Percentiles rank a stretch among this genome's conserved stretches.
These are phyloP conservation scores for Perca schrenkii DNA, from an alignment of 2,113 vertebrate genomes.

Conservation along the genomic window DNA sequence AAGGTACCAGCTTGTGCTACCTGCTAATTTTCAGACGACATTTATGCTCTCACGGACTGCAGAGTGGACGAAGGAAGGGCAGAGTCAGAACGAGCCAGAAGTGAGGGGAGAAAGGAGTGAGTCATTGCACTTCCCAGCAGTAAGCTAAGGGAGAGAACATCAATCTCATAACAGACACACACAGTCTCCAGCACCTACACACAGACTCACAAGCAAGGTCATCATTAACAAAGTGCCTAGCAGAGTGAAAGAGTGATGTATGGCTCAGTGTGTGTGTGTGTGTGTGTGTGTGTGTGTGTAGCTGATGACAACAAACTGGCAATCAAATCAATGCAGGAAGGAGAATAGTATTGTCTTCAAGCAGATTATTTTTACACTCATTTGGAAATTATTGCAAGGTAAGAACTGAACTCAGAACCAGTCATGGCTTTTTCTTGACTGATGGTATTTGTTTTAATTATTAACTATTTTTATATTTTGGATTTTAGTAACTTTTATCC, in stretches of 20 bases:
- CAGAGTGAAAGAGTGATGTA: constrained; percentile 27
- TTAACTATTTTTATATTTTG: background rate
- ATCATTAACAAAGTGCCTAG: constrained; percentile 38
- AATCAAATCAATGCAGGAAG: too few species aligned
- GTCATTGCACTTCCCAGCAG: constrained; percentile 57
- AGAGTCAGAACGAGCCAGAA: background rate
- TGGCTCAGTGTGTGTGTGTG: background rate
- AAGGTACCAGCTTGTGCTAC: background rate
- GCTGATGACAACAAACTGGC: too few species aligned
- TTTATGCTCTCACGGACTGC: background rate
- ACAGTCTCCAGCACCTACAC: background rate
- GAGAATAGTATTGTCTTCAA: background rate
- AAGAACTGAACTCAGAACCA: background rate
- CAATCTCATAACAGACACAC: constrained; percentile 43
- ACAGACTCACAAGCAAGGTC: constrained; percentile 37
- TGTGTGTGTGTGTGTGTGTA: too few species aligned
- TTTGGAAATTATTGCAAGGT: background rate
- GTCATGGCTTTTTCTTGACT: background rate
- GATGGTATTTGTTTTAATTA: background rate
- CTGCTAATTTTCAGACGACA: background rate
- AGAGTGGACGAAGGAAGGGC: background rate
- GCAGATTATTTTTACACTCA: background rate
- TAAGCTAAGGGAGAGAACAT: constrained; percentile 40
- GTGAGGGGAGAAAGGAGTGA: constrained; percentile 40
- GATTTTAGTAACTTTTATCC: background rate